Evolutionary conservation across 1,140 invertebrate genomes (phyloP), one percentile per base, ranked within the genome.

Genomic region (Leptinotarsa lineolata): DNA sequence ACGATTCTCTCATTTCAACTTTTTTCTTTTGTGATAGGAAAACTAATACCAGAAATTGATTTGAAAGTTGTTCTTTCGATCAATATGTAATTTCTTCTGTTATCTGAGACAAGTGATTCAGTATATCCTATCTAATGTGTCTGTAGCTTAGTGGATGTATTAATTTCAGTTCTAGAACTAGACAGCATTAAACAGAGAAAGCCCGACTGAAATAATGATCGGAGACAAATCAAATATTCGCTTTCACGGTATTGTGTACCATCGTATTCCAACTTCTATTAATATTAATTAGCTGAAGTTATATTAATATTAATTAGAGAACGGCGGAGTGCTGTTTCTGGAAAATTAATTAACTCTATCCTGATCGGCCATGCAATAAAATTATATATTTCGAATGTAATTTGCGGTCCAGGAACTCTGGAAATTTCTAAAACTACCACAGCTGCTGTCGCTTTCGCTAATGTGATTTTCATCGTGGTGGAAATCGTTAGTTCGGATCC

Each of bases 341-440:
- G 48, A 54, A 54, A 54, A 54, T 54, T 18, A 54, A 54, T 54
- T 54, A 54, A 18, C 48, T n/a, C n/a, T 16, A 15, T 54, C 16
- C 48, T 54, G 48, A 54, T 54, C 48, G n/a, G 13, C n/a, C 48
- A 54, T 54, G 48, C 48, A 54, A 54, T 54, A 54, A 54, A 54
- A 54, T 54, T 54, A 39, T 39, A 39, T 39, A 39, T 39, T 39
- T 39, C 8, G 48, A 54, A 54, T 54, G 48, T 18, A 54, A 54
- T 39, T 39, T 39, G 30, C 30, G 30, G 30, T 39, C 30, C 58
- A 59, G 16, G 20, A 18, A 20, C 8, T 18, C 58, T n/a, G 20
- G 8, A 59, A 59, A 18, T 59, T 59, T 59, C 58, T 59, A 13
- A 59, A 59, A 59, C 20, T 59, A 59, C 6, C 20, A 59, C 16